Percentiles rank a stretch among this genome's conserved stretches.
Conservation (phyloP, 2,888 invertebrate species). For the Bedellia somnulentella region DNA sequence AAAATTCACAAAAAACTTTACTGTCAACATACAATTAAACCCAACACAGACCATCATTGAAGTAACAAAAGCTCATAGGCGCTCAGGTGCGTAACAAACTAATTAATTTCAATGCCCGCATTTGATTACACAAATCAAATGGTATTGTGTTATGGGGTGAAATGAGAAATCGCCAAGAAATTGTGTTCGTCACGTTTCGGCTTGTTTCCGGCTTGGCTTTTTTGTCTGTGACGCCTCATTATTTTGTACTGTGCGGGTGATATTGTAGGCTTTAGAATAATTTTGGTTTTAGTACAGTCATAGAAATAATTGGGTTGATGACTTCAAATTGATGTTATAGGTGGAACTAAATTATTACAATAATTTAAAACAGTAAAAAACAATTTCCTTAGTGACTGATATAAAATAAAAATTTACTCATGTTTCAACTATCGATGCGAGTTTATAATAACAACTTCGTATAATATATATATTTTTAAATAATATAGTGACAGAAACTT, state of each 20-base stretch:
- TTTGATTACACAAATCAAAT: constrained; percentile 62
- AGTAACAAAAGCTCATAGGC: constrained; percentile 22
- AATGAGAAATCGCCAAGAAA: constrained; percentile 60
- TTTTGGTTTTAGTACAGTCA: too few species aligned
- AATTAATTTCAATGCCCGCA: constrained; percentile 58
- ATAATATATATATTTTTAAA: too few species aligned
- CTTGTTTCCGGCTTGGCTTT: constrained; percentile 40
- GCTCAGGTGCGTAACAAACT: constrained; percentile 60
- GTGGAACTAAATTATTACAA: too few species aligned
- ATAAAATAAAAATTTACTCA: too few species aligned
- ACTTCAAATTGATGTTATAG: too few species aligned
- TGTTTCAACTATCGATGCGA: too few species aligned
- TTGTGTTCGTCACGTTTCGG: constrained; percentile 53
- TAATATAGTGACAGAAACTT: too few species aligned
- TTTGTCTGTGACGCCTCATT: constrained; percentile 41
- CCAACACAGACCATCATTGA: not conserved
- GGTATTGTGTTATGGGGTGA: constrained; percentile 40
- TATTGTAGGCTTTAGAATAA: constrained; percentile 11
- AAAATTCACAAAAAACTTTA: constrained; percentile 19
- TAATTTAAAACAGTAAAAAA: too few species aligned
- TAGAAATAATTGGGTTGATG: too few species aligned
- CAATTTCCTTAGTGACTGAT: too few species aligned
- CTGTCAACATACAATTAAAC: constrained; percentile 34
- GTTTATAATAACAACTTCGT: too few species aligned
- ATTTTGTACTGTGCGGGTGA: constrained; percentile 16